Evolutionary conservation across 2,888 invertebrate genomes (phyloP).

Genomic region (Dryocosmus kuriphilus): DNA sequence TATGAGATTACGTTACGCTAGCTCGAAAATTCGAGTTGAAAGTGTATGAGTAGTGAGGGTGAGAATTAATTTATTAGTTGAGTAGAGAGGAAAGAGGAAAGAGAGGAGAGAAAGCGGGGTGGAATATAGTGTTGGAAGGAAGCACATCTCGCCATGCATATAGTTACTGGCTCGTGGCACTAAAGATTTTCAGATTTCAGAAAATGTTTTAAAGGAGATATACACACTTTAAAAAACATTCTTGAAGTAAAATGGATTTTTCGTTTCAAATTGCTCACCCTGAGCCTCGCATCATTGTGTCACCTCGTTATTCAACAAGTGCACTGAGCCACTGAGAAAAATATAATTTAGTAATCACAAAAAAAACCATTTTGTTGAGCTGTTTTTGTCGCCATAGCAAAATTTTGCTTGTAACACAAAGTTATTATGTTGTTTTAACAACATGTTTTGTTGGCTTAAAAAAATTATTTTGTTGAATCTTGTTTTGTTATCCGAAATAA

Average conservation of each 20-base stretch:
- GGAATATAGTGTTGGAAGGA: background rate
- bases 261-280: background rate
- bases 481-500: too few relatives aligned
- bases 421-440: too few relatives aligned
- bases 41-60: background rate
- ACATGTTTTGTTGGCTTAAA: too few relatives aligned
- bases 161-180: background rate
- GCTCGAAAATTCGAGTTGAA: background rate
- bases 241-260: background rate
- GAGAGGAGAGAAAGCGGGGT: background rate
- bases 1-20: background rate
- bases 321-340: too few relatives aligned
- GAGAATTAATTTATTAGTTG: background rate
- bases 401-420: too few relatives aligned
- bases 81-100: background rate
- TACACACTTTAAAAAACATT: background rate
- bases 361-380: too few relatives aligned
- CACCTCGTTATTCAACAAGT: background rate
- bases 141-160: background rate
- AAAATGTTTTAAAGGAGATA: background rate
- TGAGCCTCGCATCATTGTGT: background rate
- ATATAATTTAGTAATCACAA: too few relatives aligned
- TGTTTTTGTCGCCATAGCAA: too few relatives aligned
- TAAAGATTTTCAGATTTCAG: conserved; percentile 7
- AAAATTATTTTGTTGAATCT: too few relatives aligned